A percentile compares a stretch with the other conserved stretches of the same genome.
Conservation (phyloP, 2,797 vertebrate species). For the Enteromius anoplus region DNA sequence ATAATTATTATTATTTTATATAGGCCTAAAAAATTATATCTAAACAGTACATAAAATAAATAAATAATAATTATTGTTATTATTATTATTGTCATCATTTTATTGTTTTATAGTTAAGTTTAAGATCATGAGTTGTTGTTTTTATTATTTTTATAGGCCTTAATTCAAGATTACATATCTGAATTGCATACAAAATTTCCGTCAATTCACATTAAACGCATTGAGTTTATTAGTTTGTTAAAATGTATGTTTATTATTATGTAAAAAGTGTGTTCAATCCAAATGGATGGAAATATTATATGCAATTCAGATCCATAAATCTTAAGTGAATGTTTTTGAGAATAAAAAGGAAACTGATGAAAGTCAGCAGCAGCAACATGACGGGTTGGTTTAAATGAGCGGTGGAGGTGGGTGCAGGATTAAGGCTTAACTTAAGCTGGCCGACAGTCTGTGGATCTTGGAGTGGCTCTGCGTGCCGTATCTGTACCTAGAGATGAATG, state of each 20-base stretch:
- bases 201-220: not conserved
- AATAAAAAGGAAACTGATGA: not conserved
- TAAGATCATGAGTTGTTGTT: too few species aligned
- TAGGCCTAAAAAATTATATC: too few species aligned
- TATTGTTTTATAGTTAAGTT: too few species aligned
- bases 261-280: not conserved
- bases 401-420: conserved; percentile 7
- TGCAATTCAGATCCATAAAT: not conserved
- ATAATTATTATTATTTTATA: too few species aligned
- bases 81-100: too few species aligned
- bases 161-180: too few species aligned
- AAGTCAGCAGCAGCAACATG: not conserved
- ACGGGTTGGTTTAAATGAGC: conserved; percentile 15
- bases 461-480: not conserved
- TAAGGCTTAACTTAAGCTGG: conserved; percentile 5
- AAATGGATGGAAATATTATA: not conserved
- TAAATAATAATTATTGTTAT: too few species aligned
- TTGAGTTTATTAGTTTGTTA: not conserved
- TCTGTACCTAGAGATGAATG: conserved; percentile 29
- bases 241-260: not conserved
- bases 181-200: not conserved
- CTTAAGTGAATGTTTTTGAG: not conserved
- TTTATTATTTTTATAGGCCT: too few species aligned
- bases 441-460: not conserved
- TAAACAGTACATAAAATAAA: too few species aligned